Evolutionary conservation across 2,888 invertebrate genomes (phyloP).

Genomic region (Agrypnus murinus): DNA sequence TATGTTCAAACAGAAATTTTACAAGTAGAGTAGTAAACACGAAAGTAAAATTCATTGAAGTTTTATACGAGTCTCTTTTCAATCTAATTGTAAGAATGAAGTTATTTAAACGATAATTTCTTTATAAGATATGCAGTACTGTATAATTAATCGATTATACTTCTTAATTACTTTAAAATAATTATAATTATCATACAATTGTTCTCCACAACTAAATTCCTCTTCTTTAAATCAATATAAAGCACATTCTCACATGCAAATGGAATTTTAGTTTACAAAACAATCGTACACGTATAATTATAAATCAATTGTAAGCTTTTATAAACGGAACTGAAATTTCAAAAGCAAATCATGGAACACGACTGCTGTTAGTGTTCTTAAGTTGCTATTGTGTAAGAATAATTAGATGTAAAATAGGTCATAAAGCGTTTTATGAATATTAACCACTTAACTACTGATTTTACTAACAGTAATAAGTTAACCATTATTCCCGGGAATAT

Average conservation of each 20-base stretch:
- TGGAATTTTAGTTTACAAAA: slow-evolving; percentile 36
- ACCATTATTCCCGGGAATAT: slow-evolving; percentile 32
- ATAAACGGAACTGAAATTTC: slow-evolving; percentile 47
- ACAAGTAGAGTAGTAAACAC: no score
- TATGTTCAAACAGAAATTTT: no score
- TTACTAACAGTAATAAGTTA: slow-evolving; percentile 45
- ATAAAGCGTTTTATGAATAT: slow-evolving; percentile 51
- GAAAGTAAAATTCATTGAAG: no score
- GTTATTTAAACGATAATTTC: no score
- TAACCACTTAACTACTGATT: slow-evolving; percentile 49
- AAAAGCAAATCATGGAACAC: slow-evolving; percentile 49
- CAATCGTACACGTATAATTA: slow-evolving; percentile 42
- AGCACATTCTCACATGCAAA: slow-evolving; percentile 40
- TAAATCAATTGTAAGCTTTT: slow-evolving; percentile 48
- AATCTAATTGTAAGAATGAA: no score
- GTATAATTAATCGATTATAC: no score
- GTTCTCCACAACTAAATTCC: no score
- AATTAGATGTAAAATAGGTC: slow-evolving; percentile 53
- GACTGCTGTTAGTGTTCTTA: slow-evolving; percentile 39
- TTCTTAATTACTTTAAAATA: no score
- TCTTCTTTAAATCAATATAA: slow-evolving; percentile 15
- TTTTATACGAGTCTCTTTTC: no score
- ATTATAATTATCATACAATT: no score
- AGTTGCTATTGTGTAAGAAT: slow-evolving; percentile 52
- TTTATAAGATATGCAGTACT: no score